Percentiles rank a stretch among this genome's conserved stretches.
phyloP scores from a whole-genome alignment of 2,113 vertebrate genomes.

The Anhinga anhinga region DNA sequence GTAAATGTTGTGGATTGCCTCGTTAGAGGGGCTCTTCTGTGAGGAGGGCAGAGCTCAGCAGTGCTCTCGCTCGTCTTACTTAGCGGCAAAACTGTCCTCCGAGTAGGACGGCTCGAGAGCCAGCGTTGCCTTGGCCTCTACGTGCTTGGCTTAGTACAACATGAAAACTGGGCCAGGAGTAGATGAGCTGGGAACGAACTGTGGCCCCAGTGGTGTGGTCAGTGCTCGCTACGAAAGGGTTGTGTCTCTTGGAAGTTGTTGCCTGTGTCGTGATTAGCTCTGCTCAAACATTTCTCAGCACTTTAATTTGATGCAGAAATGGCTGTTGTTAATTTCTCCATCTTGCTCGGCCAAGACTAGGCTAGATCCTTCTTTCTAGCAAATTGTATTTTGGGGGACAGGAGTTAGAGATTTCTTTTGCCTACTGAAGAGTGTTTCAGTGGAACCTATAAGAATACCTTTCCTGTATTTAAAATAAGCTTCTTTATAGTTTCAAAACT shows the following conservation, averaged over 20 bases:
- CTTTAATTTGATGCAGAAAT: neutral
- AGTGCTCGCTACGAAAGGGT: neutral
- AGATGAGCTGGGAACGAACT: neutral
- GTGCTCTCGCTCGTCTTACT: neutral
- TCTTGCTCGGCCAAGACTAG: neutral
- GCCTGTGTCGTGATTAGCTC: neutral
- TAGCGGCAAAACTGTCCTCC: neutral
- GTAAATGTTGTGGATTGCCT: neutral
- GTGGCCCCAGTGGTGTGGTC: neutral
- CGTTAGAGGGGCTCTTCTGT: neutral
- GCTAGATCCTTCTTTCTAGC: neutral
- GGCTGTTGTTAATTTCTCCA: neutral
- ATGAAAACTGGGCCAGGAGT: neutral
- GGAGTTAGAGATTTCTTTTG: neutral
- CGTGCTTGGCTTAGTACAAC: fast-evolving
- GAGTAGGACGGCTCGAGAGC: neutral
- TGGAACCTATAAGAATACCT: neutral
- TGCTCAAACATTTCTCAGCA: neutral
- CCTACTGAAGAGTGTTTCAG: neutral
- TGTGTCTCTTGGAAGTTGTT: neutral
- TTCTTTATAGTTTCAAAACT: neutral
- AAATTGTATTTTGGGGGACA: neutral
- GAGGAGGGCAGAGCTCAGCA: neutral
- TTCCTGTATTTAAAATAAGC: neutral
- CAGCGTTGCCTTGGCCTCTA: neutral